phyloP scores from a whole-genome alignment of 2,113 vertebrate species.

The Nibea coibor region DNA sequence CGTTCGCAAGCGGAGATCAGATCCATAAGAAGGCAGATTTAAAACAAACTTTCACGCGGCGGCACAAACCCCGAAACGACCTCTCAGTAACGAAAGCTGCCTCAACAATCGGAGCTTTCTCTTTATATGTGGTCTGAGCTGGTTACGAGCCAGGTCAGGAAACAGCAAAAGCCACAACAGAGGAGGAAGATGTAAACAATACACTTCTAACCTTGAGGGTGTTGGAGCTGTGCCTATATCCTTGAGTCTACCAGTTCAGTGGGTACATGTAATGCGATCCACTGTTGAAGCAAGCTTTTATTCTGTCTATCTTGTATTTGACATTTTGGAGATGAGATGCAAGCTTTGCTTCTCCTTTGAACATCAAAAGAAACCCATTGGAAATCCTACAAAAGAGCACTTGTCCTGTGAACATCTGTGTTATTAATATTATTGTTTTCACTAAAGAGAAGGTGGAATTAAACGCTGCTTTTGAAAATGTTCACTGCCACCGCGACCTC shows the following conservation, averaged over 20 bases:
- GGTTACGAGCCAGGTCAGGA: constrained; percentile 79
- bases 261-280: not conserved
- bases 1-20: constrained; percentile 56
- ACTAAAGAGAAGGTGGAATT: not conserved
- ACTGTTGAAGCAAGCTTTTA: not conserved
- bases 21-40: constrained; percentile 58
- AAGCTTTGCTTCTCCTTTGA: constrained; percentile 40
- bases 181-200: constrained; percentile 75
- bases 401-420: not conserved
- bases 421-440: not conserved
- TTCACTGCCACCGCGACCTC: not conserved
- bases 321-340: constrained; percentile 53
- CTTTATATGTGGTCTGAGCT: constrained; percentile 75
- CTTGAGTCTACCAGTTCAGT: constrained; percentile 77
- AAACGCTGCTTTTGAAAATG: not conserved
- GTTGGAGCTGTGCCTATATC: constrained; percentile 72
- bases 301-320: constrained; percentile 46
- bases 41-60: not conserved
- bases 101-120: not conserved
- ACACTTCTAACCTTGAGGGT: constrained; percentile 85
- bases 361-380: constrained; percentile 51
- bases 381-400: not conserved
- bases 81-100: constrained; percentile 9
- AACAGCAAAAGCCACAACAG: constrained; percentile 86
- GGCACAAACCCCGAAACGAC: not conserved